Evolutionary conservation across 2,888 invertebrate species (phyloP).

Genomic region (Iselma pallidipennis): DNA sequence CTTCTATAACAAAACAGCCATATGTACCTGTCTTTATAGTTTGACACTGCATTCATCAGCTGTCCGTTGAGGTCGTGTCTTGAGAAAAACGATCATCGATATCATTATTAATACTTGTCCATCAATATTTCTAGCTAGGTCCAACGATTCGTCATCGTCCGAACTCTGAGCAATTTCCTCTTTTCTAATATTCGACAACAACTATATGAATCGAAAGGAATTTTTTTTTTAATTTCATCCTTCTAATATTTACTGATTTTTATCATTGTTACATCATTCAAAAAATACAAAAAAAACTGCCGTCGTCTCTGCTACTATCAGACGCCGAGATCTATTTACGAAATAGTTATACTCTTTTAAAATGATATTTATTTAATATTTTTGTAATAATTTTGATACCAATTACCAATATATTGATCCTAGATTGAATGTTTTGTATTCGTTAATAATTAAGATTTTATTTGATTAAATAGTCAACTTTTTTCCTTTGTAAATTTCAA

Average conservation of each 20-base stretch:
- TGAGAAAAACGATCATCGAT: constrained; percentile 43
- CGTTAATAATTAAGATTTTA: no score
- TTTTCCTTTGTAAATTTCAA: no score
- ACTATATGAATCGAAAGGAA: no score
- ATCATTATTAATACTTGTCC: constrained; percentile 54
- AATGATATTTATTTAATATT: no score
- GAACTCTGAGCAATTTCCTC: no score
- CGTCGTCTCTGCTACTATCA: not conserved
- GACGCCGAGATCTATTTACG: not conserved
- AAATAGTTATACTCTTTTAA: not conserved
- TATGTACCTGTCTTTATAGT: constrained; percentile 42
- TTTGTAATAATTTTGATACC: no score
- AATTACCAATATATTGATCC: no score
- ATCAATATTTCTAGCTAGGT: constrained; percentile 30
- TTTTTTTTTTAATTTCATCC: not conserved
- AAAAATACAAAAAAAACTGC: not conserved
- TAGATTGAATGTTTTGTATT: no score
- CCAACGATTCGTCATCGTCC: constrained; percentile 27
- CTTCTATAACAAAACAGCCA: constrained; percentile 23
- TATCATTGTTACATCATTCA: not conserved
- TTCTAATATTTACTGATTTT: not conserved
- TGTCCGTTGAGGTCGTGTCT: constrained; percentile 46
- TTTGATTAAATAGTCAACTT: no score
- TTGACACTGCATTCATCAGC: constrained; percentile 50
- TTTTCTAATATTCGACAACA: not conserved